These are phyloP conservation scores for Bagarius yarrelli DNA, from an alignment of 2,113 vertebrate species.

Conservation along the genomic window DNA sequence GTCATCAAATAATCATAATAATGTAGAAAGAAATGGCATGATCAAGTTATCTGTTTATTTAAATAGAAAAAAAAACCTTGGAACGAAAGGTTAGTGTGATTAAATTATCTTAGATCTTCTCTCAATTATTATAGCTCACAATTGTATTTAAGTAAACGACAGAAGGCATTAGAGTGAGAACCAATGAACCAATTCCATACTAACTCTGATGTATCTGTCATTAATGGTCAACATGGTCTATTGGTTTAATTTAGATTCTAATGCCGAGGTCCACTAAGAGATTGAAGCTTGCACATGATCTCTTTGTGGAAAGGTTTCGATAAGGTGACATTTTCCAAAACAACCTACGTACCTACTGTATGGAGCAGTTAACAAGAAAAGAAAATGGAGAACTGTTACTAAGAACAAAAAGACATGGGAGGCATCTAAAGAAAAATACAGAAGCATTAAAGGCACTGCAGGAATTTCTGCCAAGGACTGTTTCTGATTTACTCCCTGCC, in stretches of 20 bases:
- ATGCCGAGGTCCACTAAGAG: too few relatives aligned
- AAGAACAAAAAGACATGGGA: constrained; percentile 3
- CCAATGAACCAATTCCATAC: too few relatives aligned
- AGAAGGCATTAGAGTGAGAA: not conserved
- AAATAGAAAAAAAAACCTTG: not conserved
- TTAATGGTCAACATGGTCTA: too few relatives aligned
- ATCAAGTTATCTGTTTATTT: not conserved
- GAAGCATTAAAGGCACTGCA: not conserved
- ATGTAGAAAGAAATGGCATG: too few relatives aligned
- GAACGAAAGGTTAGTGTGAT: not conserved
- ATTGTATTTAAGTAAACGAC: not conserved
- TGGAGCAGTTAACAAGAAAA: not conserved
- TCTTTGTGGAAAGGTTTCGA: not conserved
- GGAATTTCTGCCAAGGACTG: not conserved
- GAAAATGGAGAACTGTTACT: not conserved
- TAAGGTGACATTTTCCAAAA: not conserved
- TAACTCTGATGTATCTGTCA: too few relatives aligned
- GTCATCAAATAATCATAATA: not conserved
- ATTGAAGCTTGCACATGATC: too few relatives aligned
- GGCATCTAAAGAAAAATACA: not conserved
- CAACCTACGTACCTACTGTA: not conserved
- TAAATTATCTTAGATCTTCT: not conserved
- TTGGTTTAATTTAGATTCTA: too few relatives aligned
- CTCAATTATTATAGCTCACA: not conserved
- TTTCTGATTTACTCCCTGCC: not conserved